Evolutionary conservation across 2,113 vertebrate genomes (phyloP), one percentile per base, ranked within the genome.

Genomic region (Carettochelys insculpta): DNA sequence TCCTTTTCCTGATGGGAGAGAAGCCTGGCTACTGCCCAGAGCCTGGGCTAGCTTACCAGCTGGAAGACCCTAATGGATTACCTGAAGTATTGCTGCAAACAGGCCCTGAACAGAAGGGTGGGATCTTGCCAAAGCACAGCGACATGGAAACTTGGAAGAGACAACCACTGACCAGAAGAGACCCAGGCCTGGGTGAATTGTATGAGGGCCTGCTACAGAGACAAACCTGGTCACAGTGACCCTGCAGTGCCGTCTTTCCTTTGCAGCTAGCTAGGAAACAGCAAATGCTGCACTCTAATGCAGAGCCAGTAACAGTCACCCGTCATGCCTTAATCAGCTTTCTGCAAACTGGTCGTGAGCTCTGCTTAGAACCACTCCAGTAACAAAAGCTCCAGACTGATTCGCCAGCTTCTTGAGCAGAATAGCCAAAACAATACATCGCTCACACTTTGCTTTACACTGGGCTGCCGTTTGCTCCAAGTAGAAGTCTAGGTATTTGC

Each of bases 361-460:
- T 73, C 17, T 43, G 25, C 22, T 73, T 73, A 43, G 22, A 22
- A 12, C 68, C 11, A 24, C 24, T 24, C 22, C 22, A 43, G 38
- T 65, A n/a, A 34, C 38, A 41, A 38, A 43, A 25, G 38, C 22
- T 34, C 2, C 31, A 22, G 25, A 79, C 58, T 16, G 11, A 3
- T 29, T 1, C 5, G 51, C 45, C 29, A 83, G 50, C 24, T 50
- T 90, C 76, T 38, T 34, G 45, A 73, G 68, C 65, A 53, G 53
- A 90, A 80, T 4, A 73, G 27, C 68, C 41, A 50, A 17, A 83
- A 48, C 51, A 77, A 52, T 47, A 78, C 52, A 31, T 83, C 29
- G 77, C 0, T 0, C 0, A 11, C 8, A 20, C n/a, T 54, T 41
- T 41, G 73, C 75, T 76, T 14, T n/a, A 7, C 20, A 47, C 20